Evolutionary conservation across 2,113 vertebrate genomes (phyloP).

Genomic region (Glareola pratincola): DNA sequence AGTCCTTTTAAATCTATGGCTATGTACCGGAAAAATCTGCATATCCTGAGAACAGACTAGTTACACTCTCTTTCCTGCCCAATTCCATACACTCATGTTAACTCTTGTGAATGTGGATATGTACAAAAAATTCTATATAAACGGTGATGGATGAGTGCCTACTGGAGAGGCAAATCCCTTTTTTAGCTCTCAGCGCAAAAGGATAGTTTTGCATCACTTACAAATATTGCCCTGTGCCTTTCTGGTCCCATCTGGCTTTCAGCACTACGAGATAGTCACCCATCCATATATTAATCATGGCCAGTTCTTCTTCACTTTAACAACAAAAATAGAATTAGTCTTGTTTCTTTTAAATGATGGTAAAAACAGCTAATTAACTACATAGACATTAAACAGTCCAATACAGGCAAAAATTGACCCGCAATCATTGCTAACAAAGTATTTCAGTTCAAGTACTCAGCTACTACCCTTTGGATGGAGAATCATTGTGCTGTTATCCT

Average conservation of each 20-base stretch:
- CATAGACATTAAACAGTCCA: neutral
- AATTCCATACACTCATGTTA: neutral
- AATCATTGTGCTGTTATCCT: neutral
- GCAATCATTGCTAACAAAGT: neutral
- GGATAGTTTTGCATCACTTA: neutral
- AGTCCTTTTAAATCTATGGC: neutral
- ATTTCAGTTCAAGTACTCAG: neutral
- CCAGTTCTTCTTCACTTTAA: neutral
- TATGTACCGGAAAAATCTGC: neutral
- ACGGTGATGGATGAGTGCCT: neutral
- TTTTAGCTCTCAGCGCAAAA: neutral
- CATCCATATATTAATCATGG: neutral
- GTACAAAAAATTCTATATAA: neutral
- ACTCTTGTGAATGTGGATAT: neutral
- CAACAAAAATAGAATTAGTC: neutral
- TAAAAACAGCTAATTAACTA: neutral
- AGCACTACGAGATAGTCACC: neutral
- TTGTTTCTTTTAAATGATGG: neutral
- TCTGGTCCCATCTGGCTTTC: neutral
- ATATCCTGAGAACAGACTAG: neutral
- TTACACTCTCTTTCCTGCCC: neutral
- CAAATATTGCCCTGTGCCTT: neutral
- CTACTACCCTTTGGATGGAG: neutral
- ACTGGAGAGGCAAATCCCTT: neutral
- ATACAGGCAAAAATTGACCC: neutral